phyloP scores from a whole-genome alignment of 2,888 invertebrate genomes.

The Nemotelus nigrinus region DNA sequence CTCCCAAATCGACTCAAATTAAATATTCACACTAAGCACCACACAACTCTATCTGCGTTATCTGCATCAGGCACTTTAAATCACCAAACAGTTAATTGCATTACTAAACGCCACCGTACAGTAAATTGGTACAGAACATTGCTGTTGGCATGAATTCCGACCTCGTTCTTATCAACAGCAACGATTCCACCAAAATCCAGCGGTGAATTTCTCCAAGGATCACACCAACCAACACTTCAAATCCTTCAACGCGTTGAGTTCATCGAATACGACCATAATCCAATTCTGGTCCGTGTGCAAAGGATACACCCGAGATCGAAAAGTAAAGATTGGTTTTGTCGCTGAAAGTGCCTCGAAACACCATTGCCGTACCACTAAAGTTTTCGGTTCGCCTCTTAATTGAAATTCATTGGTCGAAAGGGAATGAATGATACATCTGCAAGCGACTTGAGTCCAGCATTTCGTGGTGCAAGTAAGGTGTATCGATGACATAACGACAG shows the following conservation, averaged over 20 bases:
- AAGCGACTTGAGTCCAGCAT: too few species aligned
- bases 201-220: neutral
- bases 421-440: too few species aligned
- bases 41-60: neutral
- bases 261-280: slow-evolving; percentile 3
- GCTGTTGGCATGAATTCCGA: too few species aligned
- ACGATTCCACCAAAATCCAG: neutral
- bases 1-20: neutral
- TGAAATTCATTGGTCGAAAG: too few species aligned
- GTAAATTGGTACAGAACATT: too few species aligned
- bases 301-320: slow-evolving; percentile 1
- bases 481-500: too few species aligned
- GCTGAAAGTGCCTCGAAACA: too few species aligned
- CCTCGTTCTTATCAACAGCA: too few species aligned
- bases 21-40: neutral
- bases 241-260: neutral
- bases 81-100: neutral
- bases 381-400: too few species aligned
- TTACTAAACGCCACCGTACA: neutral
- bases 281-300: neutral
- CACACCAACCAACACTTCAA: neutral
- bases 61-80: neutral
- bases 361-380: too few species aligned
- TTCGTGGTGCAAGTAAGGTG: too few species aligned
- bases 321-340: neutral